Evolutionary conservation across 2,888 invertebrate genomes (phyloP), one percentile per base, ranked within the genome.

Genomic region (Pammene fasciana): DNA sequence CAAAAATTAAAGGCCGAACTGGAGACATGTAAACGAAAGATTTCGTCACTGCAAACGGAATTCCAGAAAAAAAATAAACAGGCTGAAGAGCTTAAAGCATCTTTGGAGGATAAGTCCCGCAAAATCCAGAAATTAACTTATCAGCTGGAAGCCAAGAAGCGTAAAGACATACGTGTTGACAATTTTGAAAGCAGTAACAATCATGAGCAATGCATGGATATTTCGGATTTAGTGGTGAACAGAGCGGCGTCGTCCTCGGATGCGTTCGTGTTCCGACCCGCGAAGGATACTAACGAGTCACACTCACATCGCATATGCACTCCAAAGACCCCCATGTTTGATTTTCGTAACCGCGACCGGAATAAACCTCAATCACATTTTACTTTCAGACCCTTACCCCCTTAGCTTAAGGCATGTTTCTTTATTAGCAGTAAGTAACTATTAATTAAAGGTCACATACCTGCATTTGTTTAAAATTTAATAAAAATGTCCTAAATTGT

Each of bases 391-490:
- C 92, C 92, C 4, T 76, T 86, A 67, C 81, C 81, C 48, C 87
- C 87, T 36, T 89, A 86, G 72, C 38, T 18, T 54, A 65, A 68
- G 45, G 57, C 50, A 72, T 70, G 59, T 64, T 61, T 62, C 68
- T 46, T 68, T 55, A 26, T 34, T 67, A 26, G 11, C 9, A 18
- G 45, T 38, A 52, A 13, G 46, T 59, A 57, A 57, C 34, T 54
- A 55, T 38, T 6, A 45, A 60, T 14, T 68, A 59, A 70, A 43
- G 41, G 36, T 55, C 72, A 71, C 71, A 74, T 83, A 95, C 95
- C 94, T 97, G 97, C 79, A 98, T 94, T 86, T 98, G 97, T 82
- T 97, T 95, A 86, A 99, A 99, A 84, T 97, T 97, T 83, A 98
- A 97, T 92, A 99, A 99, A 93, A 99, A 99, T 79, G 97, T 95